phyloP scores from a whole-genome alignment of 2,888 invertebrate genomes.

The Agrenia bidenticulata region DNA sequence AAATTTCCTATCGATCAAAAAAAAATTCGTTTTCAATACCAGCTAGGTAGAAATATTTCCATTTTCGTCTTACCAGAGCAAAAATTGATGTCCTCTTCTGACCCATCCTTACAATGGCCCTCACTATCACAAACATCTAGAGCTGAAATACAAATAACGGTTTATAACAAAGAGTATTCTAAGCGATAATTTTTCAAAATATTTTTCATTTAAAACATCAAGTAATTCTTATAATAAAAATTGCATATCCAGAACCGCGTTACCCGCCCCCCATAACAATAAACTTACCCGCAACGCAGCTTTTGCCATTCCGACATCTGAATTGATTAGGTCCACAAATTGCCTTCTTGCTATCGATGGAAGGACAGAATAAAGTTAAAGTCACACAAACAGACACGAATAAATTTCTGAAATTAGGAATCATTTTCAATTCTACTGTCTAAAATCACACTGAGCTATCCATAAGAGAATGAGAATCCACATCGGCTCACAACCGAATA shows the following conservation, averaged over 20 bases:
- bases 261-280: no score
- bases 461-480: no score
- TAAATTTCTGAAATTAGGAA: no score
- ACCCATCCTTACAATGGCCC: constrained; percentile 44
- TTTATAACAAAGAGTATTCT: not conserved
- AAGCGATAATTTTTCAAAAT: not conserved
- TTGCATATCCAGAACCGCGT: no score
- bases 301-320: constrained; percentile 44
- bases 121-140: constrained; percentile 48
- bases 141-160: constrained; percentile 20
- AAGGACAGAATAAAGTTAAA: no score
- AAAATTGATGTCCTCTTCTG: constrained; percentile 43
- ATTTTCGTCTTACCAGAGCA: constrained; percentile 30
- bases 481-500: no score
- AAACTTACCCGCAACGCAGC: constrained; percentile 44
- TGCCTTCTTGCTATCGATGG: constrained; percentile 4
- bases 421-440: no score
- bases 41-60: no score
- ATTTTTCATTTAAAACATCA: not conserved
- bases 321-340: constrained; percentile 51
- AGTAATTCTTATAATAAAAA: no score
- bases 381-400: no score
- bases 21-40: no score
- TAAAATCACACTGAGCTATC: no score
- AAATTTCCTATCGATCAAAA: constrained; percentile 35